Base-by-base conservation (phyloP, 2,113 vertebrate species). In the Chroicocephalus ridibundus region DNA sequence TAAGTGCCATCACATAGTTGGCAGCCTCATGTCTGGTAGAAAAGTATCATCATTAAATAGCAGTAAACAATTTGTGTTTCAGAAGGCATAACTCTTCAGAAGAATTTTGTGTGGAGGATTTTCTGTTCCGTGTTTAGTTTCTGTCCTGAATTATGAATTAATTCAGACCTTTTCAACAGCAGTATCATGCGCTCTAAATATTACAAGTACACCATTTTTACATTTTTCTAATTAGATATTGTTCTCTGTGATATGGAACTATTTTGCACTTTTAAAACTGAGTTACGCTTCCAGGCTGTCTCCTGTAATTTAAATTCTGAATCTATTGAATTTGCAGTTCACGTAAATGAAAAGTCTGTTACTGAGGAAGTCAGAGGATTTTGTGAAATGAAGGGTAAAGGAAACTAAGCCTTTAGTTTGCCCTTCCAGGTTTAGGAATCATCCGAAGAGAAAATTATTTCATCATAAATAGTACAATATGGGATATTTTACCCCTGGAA, bases 371-470 rank as follows among this genome's bases (percentile, higher is more conserved):
- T 75, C 36, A 47, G 32, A 79, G 40, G 57, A 72, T 95, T 82
- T 85, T 91, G 54, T 87, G 42, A 82, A 90, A 69, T 13, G 1
- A 61, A 71, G 19, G 25, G 57, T 77, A 52, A 91, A 88, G 57
- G 82, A 93, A 69, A 54, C 10, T 21, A 70, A 80, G 78, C 62
- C 34, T 76, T 82, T 65, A 57, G 49, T 82, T 85, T 85, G 26
- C 36, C 42, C 29, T 89, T 91, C 47, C 34, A 72, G 74, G 21
- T 69, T 89, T 94, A 76, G 77, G 72, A 94, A 78, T 68, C 13
- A 72, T 84, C 47, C 87, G 57, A 90, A 87, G 40, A 94, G 65
- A 89, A 94, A 80, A 72, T 57, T 40, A 29, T 65, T 96, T 87
- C 24, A 19, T 86, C 29, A 71, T 88, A 78, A 94, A 82, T 52